Evolutionary conservation across 2,113 vertebrate species (phyloP).

Genomic region (Aphyosemion australe): DNA sequence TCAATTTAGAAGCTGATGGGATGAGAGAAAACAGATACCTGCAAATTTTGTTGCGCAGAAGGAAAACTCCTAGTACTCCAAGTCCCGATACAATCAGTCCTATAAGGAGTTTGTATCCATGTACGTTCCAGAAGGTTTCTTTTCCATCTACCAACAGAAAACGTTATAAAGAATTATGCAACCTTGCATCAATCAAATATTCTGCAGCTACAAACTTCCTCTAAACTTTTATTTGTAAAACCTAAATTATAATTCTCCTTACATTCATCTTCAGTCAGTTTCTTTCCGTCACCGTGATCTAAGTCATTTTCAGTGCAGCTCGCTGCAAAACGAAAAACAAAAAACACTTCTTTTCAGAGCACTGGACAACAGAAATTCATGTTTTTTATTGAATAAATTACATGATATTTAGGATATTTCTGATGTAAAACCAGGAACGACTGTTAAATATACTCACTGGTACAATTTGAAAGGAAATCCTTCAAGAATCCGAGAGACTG

Average conservation of each 20-base stretch:
- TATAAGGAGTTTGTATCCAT: too few species aligned
- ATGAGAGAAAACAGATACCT: background rate
- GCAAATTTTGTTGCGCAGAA: background rate
- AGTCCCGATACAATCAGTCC: too few species aligned
- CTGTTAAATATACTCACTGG: background rate
- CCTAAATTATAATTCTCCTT: too few species aligned
- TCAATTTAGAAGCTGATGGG: background rate
- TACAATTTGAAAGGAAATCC: background rate
- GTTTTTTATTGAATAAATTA: background rate
- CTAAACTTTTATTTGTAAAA: too few species aligned
- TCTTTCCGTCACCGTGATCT: too few species aligned
- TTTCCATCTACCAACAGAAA: background rate
- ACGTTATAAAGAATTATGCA: background rate
- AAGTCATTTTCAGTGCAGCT: too few species aligned
- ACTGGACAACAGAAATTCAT: background rate
- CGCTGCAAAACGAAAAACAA: background rate
- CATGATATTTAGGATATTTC: background rate
- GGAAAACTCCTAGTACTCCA: rapidly evolving
- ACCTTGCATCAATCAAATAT: too few species aligned
- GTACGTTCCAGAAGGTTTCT: background rate
- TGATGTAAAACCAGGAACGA: too few species aligned
- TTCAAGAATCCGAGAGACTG: background rate
- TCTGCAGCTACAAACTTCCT: too few species aligned
- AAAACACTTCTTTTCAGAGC: too few species aligned
- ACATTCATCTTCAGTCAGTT: too few species aligned